Evolutionary conservation across 2,113 vertebrate genomes (phyloP), one percentile per base, ranked within the genome.

Genomic region (Rhineura floridana): DNA sequence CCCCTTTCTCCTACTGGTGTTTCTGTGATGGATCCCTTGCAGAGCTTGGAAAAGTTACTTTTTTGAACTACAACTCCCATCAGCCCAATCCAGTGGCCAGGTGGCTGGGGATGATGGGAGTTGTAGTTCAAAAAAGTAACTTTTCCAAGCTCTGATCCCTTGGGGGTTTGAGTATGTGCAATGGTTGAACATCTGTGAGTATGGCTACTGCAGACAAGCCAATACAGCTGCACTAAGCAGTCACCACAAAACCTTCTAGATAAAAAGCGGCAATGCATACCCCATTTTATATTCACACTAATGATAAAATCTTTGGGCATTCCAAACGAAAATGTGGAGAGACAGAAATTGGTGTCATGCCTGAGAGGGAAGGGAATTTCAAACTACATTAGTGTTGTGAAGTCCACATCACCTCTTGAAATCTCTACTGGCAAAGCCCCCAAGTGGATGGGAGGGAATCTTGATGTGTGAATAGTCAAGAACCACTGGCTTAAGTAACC

Each of bases 341-440:
- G 39, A 28, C 10, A 4, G 3, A 76, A 76, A 76, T 46, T 30
- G 73, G 11, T 39, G 25, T 30, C 73, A 44, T 7, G 39, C 21
- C 23, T 15, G 55, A 59, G 15, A 83, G 44, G 42, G 48, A 50
- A 33, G 30, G 7, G 17, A 69, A 48, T 62, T 46, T 11, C 39
- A 42, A 50, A 36, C 33, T 4, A 69, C 23, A n/a, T 28, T 3
- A 19, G 10, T 83, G 25, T 13, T 52, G 30, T 55, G 25, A n/a
- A 15, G 25, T 72, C 65, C 0, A 0, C 0, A 0, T 33, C 15
- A 19, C 65, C 70, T 3, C 4, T 23, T 48, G 0, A 0, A 63
- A 36, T 0, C 6, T 5, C 72, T 25, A 36, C 6, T 48, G 83
- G 75, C 36, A 52, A 33, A 7, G 11, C 83, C 39, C 2, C 5